Evolutionary conservation across 2,797 vertebrate species (phyloP), one percentile per base, ranked within the genome.

Genomic region (Acomys russatus): DNA sequence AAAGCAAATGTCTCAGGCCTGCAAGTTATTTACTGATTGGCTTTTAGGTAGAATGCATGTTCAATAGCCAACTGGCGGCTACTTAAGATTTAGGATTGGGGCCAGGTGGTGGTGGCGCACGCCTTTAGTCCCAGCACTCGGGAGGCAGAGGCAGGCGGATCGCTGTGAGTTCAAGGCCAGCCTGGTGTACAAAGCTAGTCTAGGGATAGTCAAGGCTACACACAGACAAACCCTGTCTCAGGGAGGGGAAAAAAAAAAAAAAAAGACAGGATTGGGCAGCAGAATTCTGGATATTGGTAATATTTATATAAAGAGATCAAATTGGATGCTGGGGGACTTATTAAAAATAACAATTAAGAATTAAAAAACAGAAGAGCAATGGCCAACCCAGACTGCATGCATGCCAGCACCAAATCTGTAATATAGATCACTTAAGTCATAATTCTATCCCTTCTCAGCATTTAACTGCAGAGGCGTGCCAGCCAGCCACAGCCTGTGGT

Each of bases 301-400:
- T 12, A 54, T 49, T 82, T 84, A 82, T 2, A 70, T 51, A 61
- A 82, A 84, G 25, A 71, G 63, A 87, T n/a, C 70, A 92, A 93
- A 63, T 12, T 20, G 8, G 25, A 10, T 79, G 30, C 70, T 77
- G 11, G 91, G 64, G 95, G 78, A 83, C 44, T 83, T 66, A 49
- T 0, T 59, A 59, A 85, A 59, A 68, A 51, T 68, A 49, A 44
- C 9, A 64, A 17, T 44, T 76, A 35, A 0, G 3, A 82, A 54
- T 78, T 44, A 77, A 96, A 92, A 88, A 44, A 44, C 0, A 77
- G 51, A 35, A 51, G 11, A 83, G 25, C 20, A n/a, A 85, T 33
- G 17, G 30, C 33, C 61, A 59, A 89, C 70, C 22, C 63, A 9
- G 73, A 49, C 9, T 35, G 17, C n/a, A 3, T 6, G 22, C 20